Base-by-base conservation (phyloP, 2,797 vertebrate genomes). In the Clamator glandarius region DNA sequence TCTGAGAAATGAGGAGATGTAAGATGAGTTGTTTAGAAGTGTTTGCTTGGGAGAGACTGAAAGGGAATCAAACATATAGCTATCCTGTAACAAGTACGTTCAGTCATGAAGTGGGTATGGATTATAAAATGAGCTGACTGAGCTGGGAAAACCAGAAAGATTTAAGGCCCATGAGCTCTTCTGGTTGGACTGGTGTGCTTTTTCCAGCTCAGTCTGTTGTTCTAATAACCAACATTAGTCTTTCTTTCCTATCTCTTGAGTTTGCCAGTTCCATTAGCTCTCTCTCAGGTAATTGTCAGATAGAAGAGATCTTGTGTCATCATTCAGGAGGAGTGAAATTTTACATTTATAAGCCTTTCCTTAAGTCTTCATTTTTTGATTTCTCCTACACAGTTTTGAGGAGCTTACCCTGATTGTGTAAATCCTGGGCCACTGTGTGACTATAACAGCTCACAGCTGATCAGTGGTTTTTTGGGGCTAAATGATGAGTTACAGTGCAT, bases 191-290 rank as follows among this genome's bases (percentile, higher is more conserved):
- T 36, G 46, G 23, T 54, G 88, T 89, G 62, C 62, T 88, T 92
- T 84, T 48, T 42, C 28, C 25, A 19, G 51, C 57, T 82, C 67
- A 41, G 20, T 51, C 48, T 72, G 26, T 89, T 92, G 69, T 64
- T 95, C 57, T 83, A 75, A 72, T 16, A 69, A 24, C 29, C 39
- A 48, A 4, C 15, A 66, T 46, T 86, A 33, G 48, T 48, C 48
- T 66, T 59, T 48, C 46, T 92, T 76, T 73, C 79, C 90, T 93
- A 44, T 75, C 79, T 83, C 70, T 73, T 76, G 83, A 89, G 84
- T 91, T 91, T 92, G 66, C 66, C 48, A 75, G 51, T 55, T 90
- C 76, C n/a, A 41, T 91, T 88, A 85, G 39, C 42, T 62, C 12
- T n/a, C 44, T 68, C 58, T 75, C n/a, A 15, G 48, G 42, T 66